Conservation (phyloP, 1,140 invertebrate species). For the Drosophila mayri region DNA sequence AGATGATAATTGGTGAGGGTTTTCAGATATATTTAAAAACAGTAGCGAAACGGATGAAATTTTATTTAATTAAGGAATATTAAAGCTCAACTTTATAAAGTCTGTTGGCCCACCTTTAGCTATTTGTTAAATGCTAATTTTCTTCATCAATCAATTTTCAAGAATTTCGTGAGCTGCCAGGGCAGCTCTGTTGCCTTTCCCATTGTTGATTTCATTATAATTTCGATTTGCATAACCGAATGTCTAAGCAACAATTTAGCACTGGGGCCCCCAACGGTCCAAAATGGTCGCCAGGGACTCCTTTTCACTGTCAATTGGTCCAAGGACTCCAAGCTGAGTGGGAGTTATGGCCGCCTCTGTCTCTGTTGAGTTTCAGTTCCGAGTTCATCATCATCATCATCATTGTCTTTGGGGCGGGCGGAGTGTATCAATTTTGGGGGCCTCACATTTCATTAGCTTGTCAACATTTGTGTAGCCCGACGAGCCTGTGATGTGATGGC, state of each 20-base stretch:
- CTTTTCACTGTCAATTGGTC: slow-evolving; percentile 54
- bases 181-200: background rate
- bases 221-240: slow-evolving; percentile 82
- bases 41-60: background rate
- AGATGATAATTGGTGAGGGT: background rate
- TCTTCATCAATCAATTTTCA: slow-evolving; percentile 41
- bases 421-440: slow-evolving; percentile 74
- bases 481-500: slow-evolving; percentile 44
- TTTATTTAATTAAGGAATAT: background rate
- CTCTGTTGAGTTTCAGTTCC: background rate
- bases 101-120: background rate
- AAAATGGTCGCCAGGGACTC: slow-evolving; percentile 50
- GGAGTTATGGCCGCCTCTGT: background rate
- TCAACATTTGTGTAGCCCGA: slow-evolving; percentile 75
- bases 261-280: slow-evolving; percentile 3
- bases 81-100: background rate
- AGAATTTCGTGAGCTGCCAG: slow-evolving; percentile 22
- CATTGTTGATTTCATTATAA: slow-evolving; percentile 81
- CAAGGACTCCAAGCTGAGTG: slow-evolving; percentile 23
- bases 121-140: slow-evolving; percentile 5
- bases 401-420: slow-evolving; percentile 29
- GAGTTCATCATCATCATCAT: slow-evolving; percentile 37
- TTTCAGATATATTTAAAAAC: background rate
- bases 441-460: slow-evolving; percentile 82
- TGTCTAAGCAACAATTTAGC: slow-evolving; percentile 73